These are phyloP conservation scores for Neoitamus cyanurus DNA, from an alignment of 2,888 invertebrate species.

Conservation along the genomic window DNA sequence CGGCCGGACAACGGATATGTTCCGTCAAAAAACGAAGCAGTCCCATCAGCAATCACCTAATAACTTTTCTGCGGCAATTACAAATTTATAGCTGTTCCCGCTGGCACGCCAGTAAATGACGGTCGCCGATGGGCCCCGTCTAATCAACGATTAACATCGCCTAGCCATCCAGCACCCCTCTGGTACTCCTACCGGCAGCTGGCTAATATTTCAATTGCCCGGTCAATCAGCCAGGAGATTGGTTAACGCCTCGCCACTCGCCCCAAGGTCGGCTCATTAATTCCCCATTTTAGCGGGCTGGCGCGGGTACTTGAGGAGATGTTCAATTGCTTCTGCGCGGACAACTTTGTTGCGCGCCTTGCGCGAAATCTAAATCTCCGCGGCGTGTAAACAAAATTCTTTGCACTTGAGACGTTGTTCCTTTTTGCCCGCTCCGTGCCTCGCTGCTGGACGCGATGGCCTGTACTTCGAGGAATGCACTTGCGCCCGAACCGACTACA, in stretches of 20 bases:
- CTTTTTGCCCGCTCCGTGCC: background rate
- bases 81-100: background rate
- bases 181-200: background rate
- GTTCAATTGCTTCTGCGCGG: background rate
- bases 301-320: background rate
- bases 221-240: slow-evolving; percentile 18
- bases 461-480: background rate
- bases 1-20: background rate
- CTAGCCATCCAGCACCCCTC: background rate
- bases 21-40: background rate
- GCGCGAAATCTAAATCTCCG: background rate
- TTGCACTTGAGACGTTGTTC: background rate
- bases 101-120: background rate
- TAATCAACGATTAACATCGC: background rate
- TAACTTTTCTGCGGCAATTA: background rate
- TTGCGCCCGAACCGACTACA: background rate
- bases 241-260: slow-evolving; percentile 15
- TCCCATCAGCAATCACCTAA: background rate
- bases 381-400: background rate
- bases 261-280: slow-evolving; percentile 20
- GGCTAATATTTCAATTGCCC: slow-evolving; percentile 19
- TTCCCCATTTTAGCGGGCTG: background rate
- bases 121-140: background rate
- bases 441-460: background rate
- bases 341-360: background rate